Conservation (phyloP, 2,113 vertebrate genomes). For the Alethe castanea region DNA sequence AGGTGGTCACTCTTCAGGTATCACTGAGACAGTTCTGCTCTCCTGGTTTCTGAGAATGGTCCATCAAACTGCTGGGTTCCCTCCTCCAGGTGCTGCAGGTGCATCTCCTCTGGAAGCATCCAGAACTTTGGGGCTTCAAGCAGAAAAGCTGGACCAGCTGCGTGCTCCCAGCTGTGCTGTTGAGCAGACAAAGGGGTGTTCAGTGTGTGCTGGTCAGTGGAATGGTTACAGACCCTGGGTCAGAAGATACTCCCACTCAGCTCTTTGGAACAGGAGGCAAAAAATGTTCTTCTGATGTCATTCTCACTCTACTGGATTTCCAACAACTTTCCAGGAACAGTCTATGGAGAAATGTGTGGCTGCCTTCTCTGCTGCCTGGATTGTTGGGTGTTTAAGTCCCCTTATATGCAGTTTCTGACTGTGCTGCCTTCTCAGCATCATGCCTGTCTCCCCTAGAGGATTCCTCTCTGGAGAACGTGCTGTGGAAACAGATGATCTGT, state of each 20-base stretch:
- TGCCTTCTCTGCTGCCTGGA: background rate
- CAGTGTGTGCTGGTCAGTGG: background rate
- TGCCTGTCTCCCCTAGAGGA: background rate
- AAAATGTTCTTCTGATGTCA: accelerated
- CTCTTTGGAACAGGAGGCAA: background rate
- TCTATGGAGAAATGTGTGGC: background rate
- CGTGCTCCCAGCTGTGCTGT: accelerated
- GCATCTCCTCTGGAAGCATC: background rate
- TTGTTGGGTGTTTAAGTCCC: background rate
- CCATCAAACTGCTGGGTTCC: background rate
- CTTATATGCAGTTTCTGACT: accelerated
- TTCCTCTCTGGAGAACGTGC: background rate
- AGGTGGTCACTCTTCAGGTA: background rate
- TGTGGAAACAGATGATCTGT: background rate
- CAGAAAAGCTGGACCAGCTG: background rate
- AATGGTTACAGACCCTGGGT: background rate
- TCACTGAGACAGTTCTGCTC: background rate
- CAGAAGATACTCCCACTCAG: background rate
- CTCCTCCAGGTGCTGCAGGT: background rate
- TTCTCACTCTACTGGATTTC: background rate
- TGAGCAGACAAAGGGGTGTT: background rate
- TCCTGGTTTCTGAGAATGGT: accelerated
- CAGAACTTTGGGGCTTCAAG: background rate
- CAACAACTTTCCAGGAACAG: accelerated
- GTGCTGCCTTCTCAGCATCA: background rate